phyloP scores from a whole-genome alignment of 2,113 vertebrate species.

The Pseudonaja textilis region DNA sequence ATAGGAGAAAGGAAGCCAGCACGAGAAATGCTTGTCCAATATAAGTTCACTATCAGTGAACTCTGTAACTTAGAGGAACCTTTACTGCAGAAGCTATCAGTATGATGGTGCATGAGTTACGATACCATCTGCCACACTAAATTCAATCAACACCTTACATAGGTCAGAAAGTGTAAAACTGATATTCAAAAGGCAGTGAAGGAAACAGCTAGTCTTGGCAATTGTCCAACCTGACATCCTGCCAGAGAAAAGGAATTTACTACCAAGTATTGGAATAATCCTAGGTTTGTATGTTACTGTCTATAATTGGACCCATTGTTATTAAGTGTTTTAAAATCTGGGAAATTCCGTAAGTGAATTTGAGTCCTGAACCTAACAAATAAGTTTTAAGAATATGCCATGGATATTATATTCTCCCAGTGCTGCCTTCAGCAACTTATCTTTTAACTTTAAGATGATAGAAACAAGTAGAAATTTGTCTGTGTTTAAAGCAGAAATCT shows the following conservation, averaged over 20 bases:
- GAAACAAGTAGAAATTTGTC: neutral
- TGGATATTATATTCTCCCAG: neutral
- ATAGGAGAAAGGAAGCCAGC: neutral
- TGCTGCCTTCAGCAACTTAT: neutral
- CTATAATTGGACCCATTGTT: neutral
- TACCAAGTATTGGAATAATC: neutral
- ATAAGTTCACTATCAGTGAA: neutral
- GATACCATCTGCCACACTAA: conserved; percentile 15
- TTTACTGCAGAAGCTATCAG: conserved; percentile 9
- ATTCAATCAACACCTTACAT: conserved; percentile 10
- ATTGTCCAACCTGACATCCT: neutral
- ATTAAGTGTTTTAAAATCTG: neutral
- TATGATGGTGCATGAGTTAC: neutral
- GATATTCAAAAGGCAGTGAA: conserved; percentile 13
- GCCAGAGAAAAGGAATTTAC: conserved; percentile 10
- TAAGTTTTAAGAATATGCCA: neutral
- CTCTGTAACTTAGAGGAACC: neutral
- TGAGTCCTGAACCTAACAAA: neutral
- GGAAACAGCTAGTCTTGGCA: conserved; percentile 6
- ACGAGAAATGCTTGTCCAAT: conserved; percentile 4
- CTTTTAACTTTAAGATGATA: neutral
- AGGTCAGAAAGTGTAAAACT: conserved; percentile 24
- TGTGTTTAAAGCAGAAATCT: neutral
- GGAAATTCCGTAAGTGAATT: neutral
- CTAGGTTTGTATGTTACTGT: neutral